Evolutionary conservation across 92 coral and sea anemone species (phyloP), one percentile per base, ranked within the genome.

Genomic region (Parazoanthus darwini): DNA sequence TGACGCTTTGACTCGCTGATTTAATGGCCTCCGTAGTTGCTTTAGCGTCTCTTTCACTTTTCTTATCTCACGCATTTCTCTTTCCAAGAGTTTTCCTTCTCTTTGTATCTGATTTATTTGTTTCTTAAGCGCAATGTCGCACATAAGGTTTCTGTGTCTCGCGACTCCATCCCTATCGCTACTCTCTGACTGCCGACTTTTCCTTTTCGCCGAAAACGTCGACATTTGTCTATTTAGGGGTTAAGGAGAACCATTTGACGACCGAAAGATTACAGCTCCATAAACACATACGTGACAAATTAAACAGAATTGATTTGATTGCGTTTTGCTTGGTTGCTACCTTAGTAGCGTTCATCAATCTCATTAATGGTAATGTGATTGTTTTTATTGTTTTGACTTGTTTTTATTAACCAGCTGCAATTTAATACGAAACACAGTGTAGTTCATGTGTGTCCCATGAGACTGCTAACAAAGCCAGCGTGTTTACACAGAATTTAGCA

Each of bases 101-200:
- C 92, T 81, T 81, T 94, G 93, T 46, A 93, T 92, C 73, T 92
- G 92, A 25, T 80, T 84, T 37, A 96, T 93, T 82, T 95, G 93
- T 75, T 96, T 96, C 73, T 91, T 87, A 43, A 96, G 90, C 68
- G 96, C 94, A 36, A 96, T 93, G n/a, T 95, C 93, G 89, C 93
- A 95, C 99, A 92, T 94, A 18, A 81, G 85, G 44, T 96, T 96
- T 37, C 97, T 90, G 85, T 95, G 99, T 36, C 89, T 93, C n/a
- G 95, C 94, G 0, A 92, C 94, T 4, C 94, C 89, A 72, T 95
- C 93, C 7, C 94, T 81, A 29, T 93, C 98, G 39, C 44, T 81
- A 4, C 37, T 13, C 20, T 71, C 87, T 11, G 70, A 63, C 42
- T 2, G 42, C 59, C 59, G 63, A 16, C 42, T 33, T 71, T 63